Evolutionary conservation across 2,888 invertebrate species (phyloP).

Genomic region (Leptopilina myrica): DNA sequence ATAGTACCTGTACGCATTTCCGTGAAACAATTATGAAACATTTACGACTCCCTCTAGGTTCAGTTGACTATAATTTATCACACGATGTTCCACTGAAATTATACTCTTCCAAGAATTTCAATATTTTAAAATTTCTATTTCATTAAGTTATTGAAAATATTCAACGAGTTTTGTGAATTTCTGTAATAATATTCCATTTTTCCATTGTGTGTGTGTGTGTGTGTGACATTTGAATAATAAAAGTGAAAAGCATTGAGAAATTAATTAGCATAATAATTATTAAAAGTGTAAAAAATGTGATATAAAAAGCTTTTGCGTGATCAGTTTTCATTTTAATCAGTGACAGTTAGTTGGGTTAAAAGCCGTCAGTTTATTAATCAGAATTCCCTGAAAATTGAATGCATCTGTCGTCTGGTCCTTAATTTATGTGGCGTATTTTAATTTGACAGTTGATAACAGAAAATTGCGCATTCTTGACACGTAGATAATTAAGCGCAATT

Average conservation of each 20-base stretch:
- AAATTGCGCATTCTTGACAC: not conserved
- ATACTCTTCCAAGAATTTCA: not conserved
- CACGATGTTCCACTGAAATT: conserved; percentile 3
- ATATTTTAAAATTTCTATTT: not conserved
- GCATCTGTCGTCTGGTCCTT: conserved; percentile 50
- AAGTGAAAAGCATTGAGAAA: too few species aligned
- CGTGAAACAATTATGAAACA: conserved; percentile 34
- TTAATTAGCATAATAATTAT: too few species aligned
- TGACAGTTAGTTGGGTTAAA: conserved; percentile 41
- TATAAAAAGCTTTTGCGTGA: not conserved
- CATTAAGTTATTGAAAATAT: not conserved
- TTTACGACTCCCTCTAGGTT: conserved; percentile 15
- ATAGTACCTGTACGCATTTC: conserved; percentile 6
- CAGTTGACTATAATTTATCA: conserved; percentile 26
- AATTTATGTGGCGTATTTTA: conserved; percentile 45
- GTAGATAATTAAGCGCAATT: not conserved
- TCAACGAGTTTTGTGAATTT: too few species aligned
- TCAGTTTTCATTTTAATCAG: not conserved
- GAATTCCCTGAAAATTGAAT: conserved; percentile 52
- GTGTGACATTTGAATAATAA: too few species aligned
- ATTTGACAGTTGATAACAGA: conserved; percentile 31
- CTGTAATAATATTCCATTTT: too few species aligned
- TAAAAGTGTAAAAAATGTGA: not conserved
- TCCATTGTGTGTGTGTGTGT: too few species aligned
- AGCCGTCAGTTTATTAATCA: conserved; percentile 54